These are phyloP conservation scores for Recurvirostra avosetta DNA, from an alignment of 2,113 vertebrate genomes.

Conservation along the genomic window DNA sequence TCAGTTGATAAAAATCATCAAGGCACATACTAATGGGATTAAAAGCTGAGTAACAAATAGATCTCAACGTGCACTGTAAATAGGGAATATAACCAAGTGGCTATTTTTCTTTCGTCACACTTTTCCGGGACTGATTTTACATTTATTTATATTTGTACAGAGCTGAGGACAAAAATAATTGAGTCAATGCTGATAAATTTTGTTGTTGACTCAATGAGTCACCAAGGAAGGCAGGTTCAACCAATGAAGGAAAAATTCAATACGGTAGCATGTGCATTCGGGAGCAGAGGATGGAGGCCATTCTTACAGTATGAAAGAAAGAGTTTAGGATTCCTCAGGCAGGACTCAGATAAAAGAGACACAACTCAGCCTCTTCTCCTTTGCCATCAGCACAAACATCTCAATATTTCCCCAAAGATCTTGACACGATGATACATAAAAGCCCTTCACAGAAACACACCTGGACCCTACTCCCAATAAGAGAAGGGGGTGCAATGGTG, in stretches of 20 bases:
- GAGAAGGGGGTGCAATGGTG: neutral
- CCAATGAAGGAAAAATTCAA: neutral
- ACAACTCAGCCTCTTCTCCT: neutral
- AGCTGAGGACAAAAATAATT: neutral
- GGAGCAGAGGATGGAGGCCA: neutral
- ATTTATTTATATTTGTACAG: neutral
- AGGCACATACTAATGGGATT: neutral
- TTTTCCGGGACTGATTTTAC: neutral
- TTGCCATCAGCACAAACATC: neutral
- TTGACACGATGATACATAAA: fast-evolving
- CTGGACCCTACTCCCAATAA: neutral
- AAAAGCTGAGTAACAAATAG: neutral
- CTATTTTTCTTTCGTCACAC: neutral
- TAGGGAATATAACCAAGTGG: neutral
- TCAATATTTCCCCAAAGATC: neutral
- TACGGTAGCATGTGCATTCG: neutral
- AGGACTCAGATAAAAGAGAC: neutral
- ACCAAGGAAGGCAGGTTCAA: neutral
- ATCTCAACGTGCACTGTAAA: neutral
- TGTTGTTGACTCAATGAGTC: neutral
- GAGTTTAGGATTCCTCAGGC: neutral
- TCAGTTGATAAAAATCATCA: neutral
- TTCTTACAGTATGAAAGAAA: neutral
- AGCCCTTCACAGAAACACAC: neutral
- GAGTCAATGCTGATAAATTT: neutral